A percentile compares a stretch with the other conserved stretches of the same genome.
Conservation (phyloP, 1,140 invertebrate species). For the Metaphire vulgaris region DNA sequence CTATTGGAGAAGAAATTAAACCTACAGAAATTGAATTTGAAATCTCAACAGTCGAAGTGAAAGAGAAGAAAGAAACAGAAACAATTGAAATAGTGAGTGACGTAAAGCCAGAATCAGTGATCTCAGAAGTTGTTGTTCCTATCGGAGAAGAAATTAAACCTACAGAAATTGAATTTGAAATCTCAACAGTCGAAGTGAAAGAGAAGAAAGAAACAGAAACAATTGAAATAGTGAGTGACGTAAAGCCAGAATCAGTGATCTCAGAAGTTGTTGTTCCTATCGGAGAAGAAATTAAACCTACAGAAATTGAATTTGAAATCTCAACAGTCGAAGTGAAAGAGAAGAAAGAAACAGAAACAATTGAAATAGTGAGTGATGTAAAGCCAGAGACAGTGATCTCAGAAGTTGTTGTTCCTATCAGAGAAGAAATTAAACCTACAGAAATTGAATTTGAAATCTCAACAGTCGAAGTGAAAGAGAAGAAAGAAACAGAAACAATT, state of each 20-base stretch:
- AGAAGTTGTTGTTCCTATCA: not conserved
- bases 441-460: conserved; percentile 24
- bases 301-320: conserved; percentile 24
- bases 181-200: conserved; percentile 17
- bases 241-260: not conserved
- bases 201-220: not conserved
- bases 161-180: conserved; percentile 20
- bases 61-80: conserved; percentile 8
- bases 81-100: not conserved
- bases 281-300: conserved; percentile 15
- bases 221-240: not conserved
- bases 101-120: not conserved
- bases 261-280: not conserved
- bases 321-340: conserved; percentile 10
- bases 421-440: conserved; percentile 17
- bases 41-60: conserved; percentile 18
- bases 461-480: conserved; percentile 15
- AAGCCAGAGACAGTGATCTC: not conserved
- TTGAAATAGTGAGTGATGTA: not conserved
- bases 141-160: conserved; percentile 20
- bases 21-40: conserved; percentile 22
- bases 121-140: not conserved
- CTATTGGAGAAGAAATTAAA: conserved; percentile 8
- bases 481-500: not conserved
- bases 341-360: not conserved